Conservation (phyloP, 2,113 vertebrate genomes). For the Oncorhynchus nerka region DNA sequence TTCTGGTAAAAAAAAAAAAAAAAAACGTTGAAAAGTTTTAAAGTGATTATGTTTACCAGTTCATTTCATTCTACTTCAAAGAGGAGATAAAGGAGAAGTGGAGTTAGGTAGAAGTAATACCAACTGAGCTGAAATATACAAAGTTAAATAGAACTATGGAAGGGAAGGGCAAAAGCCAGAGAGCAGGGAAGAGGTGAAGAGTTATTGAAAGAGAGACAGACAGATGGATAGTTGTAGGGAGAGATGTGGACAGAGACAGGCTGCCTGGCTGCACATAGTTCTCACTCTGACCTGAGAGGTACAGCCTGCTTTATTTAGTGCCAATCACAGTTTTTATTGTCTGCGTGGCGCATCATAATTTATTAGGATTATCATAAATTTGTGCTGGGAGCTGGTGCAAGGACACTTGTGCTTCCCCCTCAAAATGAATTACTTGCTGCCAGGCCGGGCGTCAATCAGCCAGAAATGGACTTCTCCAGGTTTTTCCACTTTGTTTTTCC, state of each 20-base stretch:
- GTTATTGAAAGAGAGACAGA: constrained; percentile 17
- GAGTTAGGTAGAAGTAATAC: constrained; percentile 13
- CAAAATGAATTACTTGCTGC: constrained; percentile 64
- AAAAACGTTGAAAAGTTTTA: background rate
- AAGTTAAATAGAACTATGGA: constrained; percentile 19
- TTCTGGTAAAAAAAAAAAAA: background rate
- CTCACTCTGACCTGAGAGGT: constrained; percentile 56
- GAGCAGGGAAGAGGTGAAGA: background rate
- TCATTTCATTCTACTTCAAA: background rate
- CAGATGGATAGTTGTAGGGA: constrained; percentile 36
- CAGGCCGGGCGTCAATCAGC: constrained; percentile 52
- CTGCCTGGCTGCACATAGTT: background rate
- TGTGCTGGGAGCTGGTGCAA: constrained; percentile 49
- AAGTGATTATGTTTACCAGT: background rate
- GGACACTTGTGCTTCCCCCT: constrained; percentile 59
- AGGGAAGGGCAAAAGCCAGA: constrained; percentile 27
- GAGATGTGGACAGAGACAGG: background rate
- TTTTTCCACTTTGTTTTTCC: constrained; percentile 37
- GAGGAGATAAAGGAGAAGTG: constrained; percentile 11
- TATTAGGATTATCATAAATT: constrained; percentile 75
- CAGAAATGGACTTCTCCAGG: constrained; percentile 46
- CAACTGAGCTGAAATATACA: constrained; percentile 33
- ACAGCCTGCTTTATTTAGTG: constrained; percentile 68
- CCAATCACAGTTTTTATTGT: constrained; percentile 71
- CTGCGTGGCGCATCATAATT: constrained; percentile 67